Evolutionary conservation across 2,888 invertebrate species (phyloP).

Genomic region (Carterocephalus palaemon): DNA sequence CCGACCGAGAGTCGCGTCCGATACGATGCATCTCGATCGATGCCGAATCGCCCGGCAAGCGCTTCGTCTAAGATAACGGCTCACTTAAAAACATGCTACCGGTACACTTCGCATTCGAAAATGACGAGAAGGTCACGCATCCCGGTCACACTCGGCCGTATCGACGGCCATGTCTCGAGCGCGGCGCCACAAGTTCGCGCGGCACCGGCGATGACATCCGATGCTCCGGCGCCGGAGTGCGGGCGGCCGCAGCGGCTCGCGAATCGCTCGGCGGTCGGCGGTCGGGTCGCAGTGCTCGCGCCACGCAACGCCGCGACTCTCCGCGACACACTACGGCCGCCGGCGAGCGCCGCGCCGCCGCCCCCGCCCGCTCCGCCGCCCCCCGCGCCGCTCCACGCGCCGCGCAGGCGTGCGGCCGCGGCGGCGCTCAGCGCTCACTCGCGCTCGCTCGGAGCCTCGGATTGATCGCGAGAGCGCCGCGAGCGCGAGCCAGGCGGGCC

Average conservation of each 20-base stretch:
- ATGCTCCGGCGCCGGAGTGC: slow-evolving; percentile 11
- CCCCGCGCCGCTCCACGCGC: slow-evolving; percentile 21
- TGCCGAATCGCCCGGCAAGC: slow-evolving; percentile 11
- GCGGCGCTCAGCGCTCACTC: slow-evolving; percentile 7
- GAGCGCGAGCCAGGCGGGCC: slow-evolving; percentile 15
- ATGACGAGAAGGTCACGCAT: slow-evolving; percentile 1
- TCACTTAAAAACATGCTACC: not conserved
- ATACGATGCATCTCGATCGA: not conserved
- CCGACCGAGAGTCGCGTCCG: not conserved
- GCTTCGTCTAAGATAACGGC: not conserved
- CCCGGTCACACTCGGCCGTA: not conserved
- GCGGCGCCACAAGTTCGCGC: not conserved
- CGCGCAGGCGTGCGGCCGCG: slow-evolving; percentile 18
- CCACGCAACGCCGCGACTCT: slow-evolving; percentile 52
- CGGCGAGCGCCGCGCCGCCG: slow-evolving; percentile 29
- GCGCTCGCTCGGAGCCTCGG: slow-evolving; percentile 13
- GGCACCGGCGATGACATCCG: slow-evolving; percentile 6
- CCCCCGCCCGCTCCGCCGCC: slow-evolving; percentile 28
- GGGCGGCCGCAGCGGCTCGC: slow-evolving; percentile 18
- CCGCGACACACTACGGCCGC: slow-evolving; percentile 43
- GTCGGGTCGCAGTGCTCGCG: slow-evolving; percentile 34
- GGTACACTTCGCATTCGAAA: not conserved
- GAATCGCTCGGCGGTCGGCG: slow-evolving; percentile 14
- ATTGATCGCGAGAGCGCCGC: slow-evolving; percentile 13
- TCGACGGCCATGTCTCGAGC: not conserved